Percentiles rank a stretch among this genome's conserved stretches.
phyloP scores from a whole-genome alignment of 2,888 invertebrate genomes.

The Galerucella pusilla region DNA sequence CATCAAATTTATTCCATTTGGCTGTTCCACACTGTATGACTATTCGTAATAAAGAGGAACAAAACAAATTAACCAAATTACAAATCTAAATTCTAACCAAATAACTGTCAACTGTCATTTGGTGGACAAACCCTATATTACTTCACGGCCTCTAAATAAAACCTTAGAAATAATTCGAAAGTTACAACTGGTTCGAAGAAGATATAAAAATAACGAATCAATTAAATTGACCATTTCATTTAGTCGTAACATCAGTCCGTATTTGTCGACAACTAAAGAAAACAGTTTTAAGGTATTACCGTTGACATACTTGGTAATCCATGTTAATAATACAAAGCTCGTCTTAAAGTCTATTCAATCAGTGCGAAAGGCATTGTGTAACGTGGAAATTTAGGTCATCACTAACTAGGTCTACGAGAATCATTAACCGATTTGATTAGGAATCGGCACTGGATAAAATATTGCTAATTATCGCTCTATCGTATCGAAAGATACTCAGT shows the following conservation, averaged over 20 bases:
- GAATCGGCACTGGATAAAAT: neutral
- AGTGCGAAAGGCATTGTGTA: neutral
- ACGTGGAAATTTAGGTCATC: slow-evolving; percentile 2
- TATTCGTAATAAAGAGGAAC: too few relatives aligned
- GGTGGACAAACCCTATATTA: too few relatives aligned
- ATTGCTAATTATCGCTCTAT: neutral
- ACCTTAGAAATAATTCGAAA: neutral
- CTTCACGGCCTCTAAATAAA: too few relatives aligned
- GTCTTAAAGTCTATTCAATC: neutral
- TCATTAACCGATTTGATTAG: neutral
- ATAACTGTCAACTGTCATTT: too few relatives aligned
- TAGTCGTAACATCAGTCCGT: neutral
- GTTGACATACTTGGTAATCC: slow-evolving; percentile 2
- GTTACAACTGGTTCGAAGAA: neutral
- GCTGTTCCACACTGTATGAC: too few relatives aligned
- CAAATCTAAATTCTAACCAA: too few relatives aligned
- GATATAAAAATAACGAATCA: neutral
- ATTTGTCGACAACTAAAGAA: neutral
- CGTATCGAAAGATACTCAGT: too few relatives aligned
- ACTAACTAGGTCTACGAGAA: neutral
- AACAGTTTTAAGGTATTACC: neutral
- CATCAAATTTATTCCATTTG: too few relatives aligned
- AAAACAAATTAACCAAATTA: too few relatives aligned
- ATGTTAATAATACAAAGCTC: neutral
- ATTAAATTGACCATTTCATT: neutral